A percentile compares a stretch with the other conserved stretches of the same genome.
Conservation (phyloP, 2,797 vertebrate genomes). For the Labroides dimidiatus region DNA sequence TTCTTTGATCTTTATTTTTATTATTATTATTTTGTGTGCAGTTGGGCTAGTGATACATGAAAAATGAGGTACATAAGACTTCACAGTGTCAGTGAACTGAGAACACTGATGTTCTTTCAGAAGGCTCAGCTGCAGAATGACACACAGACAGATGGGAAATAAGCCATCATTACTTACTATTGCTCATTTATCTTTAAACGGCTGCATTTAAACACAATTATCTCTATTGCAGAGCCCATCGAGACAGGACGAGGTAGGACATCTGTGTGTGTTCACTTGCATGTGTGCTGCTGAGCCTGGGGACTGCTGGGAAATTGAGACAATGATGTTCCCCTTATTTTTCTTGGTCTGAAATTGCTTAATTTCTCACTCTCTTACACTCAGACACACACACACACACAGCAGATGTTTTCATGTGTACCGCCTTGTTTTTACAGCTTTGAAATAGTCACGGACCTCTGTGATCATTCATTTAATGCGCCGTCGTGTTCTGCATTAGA, state of each 20-base stretch:
- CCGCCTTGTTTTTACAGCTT: conserved; percentile 77
- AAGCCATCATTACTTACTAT: conserved; percentile 81
- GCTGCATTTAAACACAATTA: conserved; percentile 82
- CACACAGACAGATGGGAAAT: conserved; percentile 78
- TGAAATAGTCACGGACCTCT: conserved; percentile 61
- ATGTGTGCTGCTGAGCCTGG: conserved; percentile 47
- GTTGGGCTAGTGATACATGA: conserved; percentile 17
- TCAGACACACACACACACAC: conserved; percentile 24
- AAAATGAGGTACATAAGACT: conserved; percentile 34
- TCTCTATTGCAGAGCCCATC: conserved; percentile 74
- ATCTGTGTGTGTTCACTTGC: conserved; percentile 65
- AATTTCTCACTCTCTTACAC: conserved; percentile 37
- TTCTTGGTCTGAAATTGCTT: conserved; percentile 62
- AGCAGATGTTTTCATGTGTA: conserved; percentile 71
- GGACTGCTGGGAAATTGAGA: conserved; percentile 68
- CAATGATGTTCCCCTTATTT: conserved; percentile 67
- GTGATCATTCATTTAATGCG: conserved; percentile 67
- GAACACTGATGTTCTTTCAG: conserved; percentile 77
- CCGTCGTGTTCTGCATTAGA: conserved; percentile 57
- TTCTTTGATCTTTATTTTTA: too few species aligned
- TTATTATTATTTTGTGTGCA: neutral
- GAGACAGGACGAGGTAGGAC: conserved; percentile 67
- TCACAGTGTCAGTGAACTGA: neutral
- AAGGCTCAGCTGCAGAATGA: conserved; percentile 66
- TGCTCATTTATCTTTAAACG: conserved; percentile 85